Evolutionary conservation across 2,113 vertebrate genomes (phyloP), one percentile per base, ranked within the genome.

Genomic region (Oryzias woworae): DNA sequence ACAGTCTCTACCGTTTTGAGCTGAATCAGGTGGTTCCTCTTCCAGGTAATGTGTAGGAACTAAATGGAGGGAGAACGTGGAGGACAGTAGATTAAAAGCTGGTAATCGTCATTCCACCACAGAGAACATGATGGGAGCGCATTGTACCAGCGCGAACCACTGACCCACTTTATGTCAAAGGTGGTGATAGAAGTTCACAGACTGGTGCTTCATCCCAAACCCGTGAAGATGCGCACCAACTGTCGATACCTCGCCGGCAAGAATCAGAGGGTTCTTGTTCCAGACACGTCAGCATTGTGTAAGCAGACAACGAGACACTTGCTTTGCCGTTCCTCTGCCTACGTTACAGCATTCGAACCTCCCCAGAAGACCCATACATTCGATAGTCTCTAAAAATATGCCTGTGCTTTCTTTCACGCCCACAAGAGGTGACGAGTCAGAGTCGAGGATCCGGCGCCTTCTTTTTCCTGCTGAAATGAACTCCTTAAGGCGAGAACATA

Each of bases 311-410:
- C 15, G 44, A 14, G 44, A 45, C 16, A 3, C 16, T 36, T 36
- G 31, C 31, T 8, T 10, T 7, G 36, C 36, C 18, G 55, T 54
- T 62, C 14, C 47, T 54, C 52, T 36, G 64, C 62, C 68, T 61
- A 20, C 60, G 63, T 74, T 70, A 50, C 56, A 51, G 46, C 55
- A 65, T 75, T 68, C 36, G 42, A 57, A 52, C 50, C 62, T 75
- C 74, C 70, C 60, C 74, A 48, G 4, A 80, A 48, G 69, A 43
- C 51, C 56, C 0, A 24, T 28, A n/a, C 43, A 7, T 51, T 80
- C 74, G 68, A 24, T 47, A 31, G 47, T 55, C 31, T 28, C 67
- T 76, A 65, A 69, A 81, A 83, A 85, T 84, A 80, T 64, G 76
- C 52, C 52, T 53, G 56, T 55, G 24, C 52, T 44, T 58, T 43